Evolutionary conservation across 1,140 invertebrate genomes (phyloP).

Genomic region (Drosophila kikkawai): DNA sequence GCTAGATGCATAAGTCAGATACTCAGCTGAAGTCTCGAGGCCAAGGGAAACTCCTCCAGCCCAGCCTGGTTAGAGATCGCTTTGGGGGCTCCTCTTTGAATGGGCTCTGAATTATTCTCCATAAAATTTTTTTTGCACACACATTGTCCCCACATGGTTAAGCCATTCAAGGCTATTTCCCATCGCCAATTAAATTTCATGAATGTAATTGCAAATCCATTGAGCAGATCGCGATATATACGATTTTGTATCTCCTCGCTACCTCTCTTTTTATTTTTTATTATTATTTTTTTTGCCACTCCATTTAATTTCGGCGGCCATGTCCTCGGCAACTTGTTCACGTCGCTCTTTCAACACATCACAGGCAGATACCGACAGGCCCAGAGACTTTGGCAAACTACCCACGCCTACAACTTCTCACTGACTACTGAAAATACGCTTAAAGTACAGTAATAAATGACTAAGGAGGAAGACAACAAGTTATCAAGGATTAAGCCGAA

Average conservation of each 20-base stretch:
- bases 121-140: conserved; percentile 10
- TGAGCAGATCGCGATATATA: conserved; percentile 45
- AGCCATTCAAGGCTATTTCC: conserved; percentile 42
- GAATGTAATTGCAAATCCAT: conserved; percentile 56
- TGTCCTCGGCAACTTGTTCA: conserved; percentile 68
- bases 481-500: too few relatives aligned
- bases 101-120: conserved; percentile 29
- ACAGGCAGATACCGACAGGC: conserved; percentile 48
- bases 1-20: conserved; percentile 28
- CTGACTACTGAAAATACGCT: conserved; percentile 15
- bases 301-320: conserved; percentile 45
- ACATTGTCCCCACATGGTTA: conserved; percentile 55
- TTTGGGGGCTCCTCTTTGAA: conserved; percentile 17
- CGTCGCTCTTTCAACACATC: conserved; percentile 52
- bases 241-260: conserved; percentile 21
- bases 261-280: conserved; percentile 23
- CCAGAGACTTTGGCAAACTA: conserved; percentile 36
- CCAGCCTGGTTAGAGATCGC: not conserved
- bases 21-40: not conserved
- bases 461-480: not conserved
- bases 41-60: conserved; percentile 16
- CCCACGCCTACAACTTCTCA: conserved; percentile 70
- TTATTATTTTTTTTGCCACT: conserved; percentile 14
- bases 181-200: conserved; percentile 63
- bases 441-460: not conserved